Conservation (phyloP, 2,797 vertebrate genomes). For the Mus minutoides region DNA sequence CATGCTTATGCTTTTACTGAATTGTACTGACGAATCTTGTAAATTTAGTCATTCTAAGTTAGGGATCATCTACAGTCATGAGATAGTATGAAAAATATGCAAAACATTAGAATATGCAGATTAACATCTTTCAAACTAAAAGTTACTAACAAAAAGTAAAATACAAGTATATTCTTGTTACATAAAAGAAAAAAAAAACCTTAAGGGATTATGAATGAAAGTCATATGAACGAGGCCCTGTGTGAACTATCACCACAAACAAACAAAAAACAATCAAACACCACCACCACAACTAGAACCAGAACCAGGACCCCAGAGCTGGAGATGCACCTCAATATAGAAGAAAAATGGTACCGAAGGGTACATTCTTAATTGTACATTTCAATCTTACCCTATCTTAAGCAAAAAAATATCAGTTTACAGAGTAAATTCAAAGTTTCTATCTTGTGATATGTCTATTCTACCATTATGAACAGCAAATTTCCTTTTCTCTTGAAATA, state of each 20-base stretch:
- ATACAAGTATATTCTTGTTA: background rate
- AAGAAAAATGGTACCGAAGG: background rate
- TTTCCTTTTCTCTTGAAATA: slow-evolving; percentile 4
- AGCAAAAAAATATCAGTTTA: background rate
- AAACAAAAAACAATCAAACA: background rate
- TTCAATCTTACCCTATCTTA: slow-evolving; percentile 34
- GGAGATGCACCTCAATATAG: background rate
- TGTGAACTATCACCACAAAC: background rate
- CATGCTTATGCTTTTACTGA: background rate
- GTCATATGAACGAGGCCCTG: background rate
- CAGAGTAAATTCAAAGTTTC: slow-evolving; percentile 28
- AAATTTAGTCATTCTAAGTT: background rate
- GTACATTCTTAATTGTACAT: slow-evolving; percentile 37
- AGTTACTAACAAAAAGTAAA: slow-evolving; percentile 1
- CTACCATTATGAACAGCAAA: slow-evolving; percentile 16
- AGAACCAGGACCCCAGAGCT: background rate
- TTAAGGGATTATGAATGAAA: background rate
- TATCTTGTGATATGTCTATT: background rate
- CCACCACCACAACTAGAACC: background rate
- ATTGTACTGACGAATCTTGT: background rate
- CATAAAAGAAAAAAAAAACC: background rate
- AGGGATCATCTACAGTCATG: background rate
- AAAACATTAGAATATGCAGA: background rate
- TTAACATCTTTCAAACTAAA: slow-evolving; percentile 46
- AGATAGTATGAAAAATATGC: background rate